Evolutionary conservation across 2,888 invertebrate species (phyloP), one percentile per base, ranked within the genome.

Genomic region (Ophraella communa): DNA sequence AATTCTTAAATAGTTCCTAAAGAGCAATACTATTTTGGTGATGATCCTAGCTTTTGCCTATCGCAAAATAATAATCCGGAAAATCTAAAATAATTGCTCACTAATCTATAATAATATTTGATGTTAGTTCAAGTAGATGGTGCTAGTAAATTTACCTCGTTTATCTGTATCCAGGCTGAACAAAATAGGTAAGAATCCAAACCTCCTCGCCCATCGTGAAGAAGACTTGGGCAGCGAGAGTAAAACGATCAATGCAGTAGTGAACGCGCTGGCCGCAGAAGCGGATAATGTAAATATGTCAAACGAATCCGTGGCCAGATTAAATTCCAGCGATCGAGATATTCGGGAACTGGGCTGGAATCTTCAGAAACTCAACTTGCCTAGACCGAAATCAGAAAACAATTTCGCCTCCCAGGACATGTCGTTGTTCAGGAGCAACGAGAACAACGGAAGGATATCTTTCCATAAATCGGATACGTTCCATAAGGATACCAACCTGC

Each of bases 151-250:
- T 52, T 52, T 3, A 52, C 30, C 18, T 20, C 14, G n/a, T n/a
- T n/a, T n/a, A n/a, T n/a, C n/a, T 8, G 60, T 65, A 62, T 51
- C 17, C 73, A 83, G 83, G 82, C 76, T 98, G 77, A 97, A 97
- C 86, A 98, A 98, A 86, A 97, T 98, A 82, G 98, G 98, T 74
- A 97, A 97, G 85, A 97, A 98, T 84, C 97, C 97, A 58, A 95
- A 94, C 83, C 87, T 96, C 77, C 93, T 96, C 79, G 89, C 91
- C 76, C 92, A 94, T 79, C 87, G 92, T 68, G 90, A 90, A 78
- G 87, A 88, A 78, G 88, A 88, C 79, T 84, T 87, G 62, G 87
- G 87, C 47, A 87, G 87, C 62, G 88, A 92, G 82, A 90, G 91
- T 79, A 91, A 91, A 85, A 94, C 94, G 71, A 95, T 96, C 82